Conservation (phyloP, 2,113 vertebrate species). For the Todiramphus chloris region DNA sequence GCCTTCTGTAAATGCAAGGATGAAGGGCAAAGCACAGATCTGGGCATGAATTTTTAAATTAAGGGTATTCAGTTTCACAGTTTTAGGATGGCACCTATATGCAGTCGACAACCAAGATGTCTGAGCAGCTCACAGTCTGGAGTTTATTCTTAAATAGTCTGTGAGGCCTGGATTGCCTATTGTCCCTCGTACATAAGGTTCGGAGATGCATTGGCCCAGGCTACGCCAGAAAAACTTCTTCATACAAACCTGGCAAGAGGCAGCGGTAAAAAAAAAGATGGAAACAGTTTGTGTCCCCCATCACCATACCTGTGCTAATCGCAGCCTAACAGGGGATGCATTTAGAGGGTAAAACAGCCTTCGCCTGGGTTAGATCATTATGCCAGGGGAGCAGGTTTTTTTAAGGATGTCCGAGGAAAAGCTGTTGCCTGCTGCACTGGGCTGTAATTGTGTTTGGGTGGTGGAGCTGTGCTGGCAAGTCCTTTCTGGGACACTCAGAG, state of each 20-base stretch:
- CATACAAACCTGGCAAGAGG: not conserved
- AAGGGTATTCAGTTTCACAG: constrained; percentile 72
- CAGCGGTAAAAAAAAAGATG: not conserved
- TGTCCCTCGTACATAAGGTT: constrained; percentile 61
- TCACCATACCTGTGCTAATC: not conserved
- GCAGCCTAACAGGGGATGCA: not conserved
- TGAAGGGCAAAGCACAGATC: constrained; percentile 71
- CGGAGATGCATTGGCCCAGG: constrained; percentile 46
- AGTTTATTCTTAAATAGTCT: constrained; percentile 71
- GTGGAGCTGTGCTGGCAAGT: not conserved
- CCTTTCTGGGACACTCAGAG: not conserved
- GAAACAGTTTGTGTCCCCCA: not conserved
- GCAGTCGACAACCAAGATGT: constrained; percentile 68
- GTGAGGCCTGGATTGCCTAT: constrained; percentile 68
- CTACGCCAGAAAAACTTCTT: constrained; percentile 44
- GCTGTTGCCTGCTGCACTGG: not conserved
- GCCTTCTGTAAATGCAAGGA: constrained; percentile 68
- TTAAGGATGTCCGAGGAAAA: not conserved
- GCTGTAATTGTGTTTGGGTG: not conserved
- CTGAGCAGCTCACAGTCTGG: constrained; percentile 70
- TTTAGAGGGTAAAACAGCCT: not conserved
- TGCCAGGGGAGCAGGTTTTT: fast-evolving
- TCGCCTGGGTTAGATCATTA: not conserved
- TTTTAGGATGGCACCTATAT: constrained; percentile 70
- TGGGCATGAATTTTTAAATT: constrained; percentile 73